Conservation (phyloP, 2,888 invertebrate species). For the Tipula helvola region DNA sequence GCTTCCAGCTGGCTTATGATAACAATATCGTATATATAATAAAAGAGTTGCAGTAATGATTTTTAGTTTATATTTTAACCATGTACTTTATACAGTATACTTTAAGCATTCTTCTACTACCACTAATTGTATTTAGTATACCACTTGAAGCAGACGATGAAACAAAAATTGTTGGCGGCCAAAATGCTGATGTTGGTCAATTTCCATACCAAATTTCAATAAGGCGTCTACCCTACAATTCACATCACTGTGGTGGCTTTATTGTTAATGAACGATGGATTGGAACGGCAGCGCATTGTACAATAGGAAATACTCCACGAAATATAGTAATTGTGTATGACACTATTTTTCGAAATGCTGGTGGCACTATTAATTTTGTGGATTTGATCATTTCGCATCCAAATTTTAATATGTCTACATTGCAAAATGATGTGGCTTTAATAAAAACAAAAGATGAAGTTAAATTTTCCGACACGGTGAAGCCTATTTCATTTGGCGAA, state of each 20-base stretch:
- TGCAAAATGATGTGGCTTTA: slow-evolving; percentile 13
- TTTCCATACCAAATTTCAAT: slow-evolving; percentile 14
- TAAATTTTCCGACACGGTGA: slow-evolving; percentile 7
- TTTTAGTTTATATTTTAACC: neutral
- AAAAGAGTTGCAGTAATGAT: neutral
- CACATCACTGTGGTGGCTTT: neutral
- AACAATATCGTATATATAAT: neutral
- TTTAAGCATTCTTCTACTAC: neutral
- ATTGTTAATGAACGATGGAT: neutral
- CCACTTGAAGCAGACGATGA: neutral
- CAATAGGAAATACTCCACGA: neutral
- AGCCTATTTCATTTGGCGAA: slow-evolving; percentile 9
- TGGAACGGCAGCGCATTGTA: neutral
- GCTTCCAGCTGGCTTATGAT: neutral
- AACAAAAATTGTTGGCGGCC: slow-evolving; percentile 12
- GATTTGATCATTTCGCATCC: slow-evolving; percentile 14
- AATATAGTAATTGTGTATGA: neutral
- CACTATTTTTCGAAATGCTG: neutral
- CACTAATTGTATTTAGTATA: neutral
- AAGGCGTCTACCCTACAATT: slow-evolving; percentile 9
- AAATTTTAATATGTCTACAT: slow-evolving; percentile 8
- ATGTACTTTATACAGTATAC: neutral
- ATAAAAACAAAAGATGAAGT: slow-evolving; percentile 10
- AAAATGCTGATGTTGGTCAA: slow-evolving; percentile 11
- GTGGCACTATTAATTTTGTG: neutral